Conservation (phyloP, 2,113 vertebrate genomes). For the Delphinus delphis region DNA sequence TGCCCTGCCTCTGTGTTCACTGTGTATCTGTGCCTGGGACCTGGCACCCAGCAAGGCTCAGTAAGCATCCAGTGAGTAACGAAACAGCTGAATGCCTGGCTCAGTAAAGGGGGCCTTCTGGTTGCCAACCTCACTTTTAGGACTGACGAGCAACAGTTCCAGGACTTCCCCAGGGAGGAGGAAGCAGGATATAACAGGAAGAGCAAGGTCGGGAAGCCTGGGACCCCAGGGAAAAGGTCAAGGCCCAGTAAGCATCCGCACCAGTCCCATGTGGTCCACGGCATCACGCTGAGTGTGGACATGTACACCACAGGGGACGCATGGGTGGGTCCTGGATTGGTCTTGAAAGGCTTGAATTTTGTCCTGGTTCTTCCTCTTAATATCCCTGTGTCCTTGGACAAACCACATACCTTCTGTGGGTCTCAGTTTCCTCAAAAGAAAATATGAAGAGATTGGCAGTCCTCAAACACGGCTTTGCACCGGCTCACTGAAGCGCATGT, state of each 20-base stretch:
- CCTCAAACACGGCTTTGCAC: background rate
- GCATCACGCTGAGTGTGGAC: background rate
- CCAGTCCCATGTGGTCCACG: background rate
- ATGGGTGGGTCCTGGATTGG: background rate
- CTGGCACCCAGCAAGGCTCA: background rate
- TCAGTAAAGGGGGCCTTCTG: background rate
- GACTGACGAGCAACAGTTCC: background rate
- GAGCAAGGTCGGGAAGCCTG: background rate
- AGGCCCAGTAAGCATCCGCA: background rate
- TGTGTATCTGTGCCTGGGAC: background rate
- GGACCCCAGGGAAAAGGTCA: background rate
- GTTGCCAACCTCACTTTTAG: background rate
- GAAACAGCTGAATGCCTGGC: background rate
- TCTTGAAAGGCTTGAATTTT: background rate
- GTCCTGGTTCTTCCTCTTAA: background rate
- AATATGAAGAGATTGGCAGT: background rate
- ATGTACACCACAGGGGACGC: background rate
- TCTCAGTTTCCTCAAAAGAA: background rate
- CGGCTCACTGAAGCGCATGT: background rate
- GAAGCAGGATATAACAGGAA: background rate
- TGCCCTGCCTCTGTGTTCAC: background rate
- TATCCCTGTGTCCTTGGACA: background rate
- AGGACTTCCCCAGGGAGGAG: constrained; percentile 1
- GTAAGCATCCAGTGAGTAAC: background rate
- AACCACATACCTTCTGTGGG: background rate